Base-by-base conservation (phyloP, 2,888 invertebrate species). In the Euplagia quadripunctaria region DNA sequence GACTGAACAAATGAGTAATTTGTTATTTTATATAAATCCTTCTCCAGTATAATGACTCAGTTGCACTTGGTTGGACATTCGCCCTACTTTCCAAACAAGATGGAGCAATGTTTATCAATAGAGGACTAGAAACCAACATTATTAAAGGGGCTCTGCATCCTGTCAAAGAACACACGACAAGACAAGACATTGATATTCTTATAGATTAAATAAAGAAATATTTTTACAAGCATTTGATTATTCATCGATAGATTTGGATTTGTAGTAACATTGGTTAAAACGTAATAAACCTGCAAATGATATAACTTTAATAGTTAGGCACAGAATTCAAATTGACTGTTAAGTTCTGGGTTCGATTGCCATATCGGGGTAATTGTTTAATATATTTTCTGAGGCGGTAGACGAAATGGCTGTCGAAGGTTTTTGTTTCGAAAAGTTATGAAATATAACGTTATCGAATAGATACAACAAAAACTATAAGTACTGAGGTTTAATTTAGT, bases 1-100 rank as follows among this genome's bases (percentile, higher is more conserved):
- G 70, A 74, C 64, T 70, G 78, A 72, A 75, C 70, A 77, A 75
- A 79, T 85, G 82, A 82, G 74, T 84, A 79, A 80, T 77, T 78
- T 79, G 77, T 81, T 82, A 65, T 80, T 74, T 74, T 77, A 74
- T 76, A 75, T 74, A 75, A 77, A 73, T 79, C 72, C 76, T 75
- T 77, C 49, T 9, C 69, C 72, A 76, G 76, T 72, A 73, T 74
- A 78, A 76, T 74, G 79, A 78, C 64, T 69, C 67, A 74, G 51
- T 75, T 78, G 77, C 69, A 73, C 79, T 82, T 74, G 72, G 70
- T 64, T 71, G 52, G 64, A 61, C 41, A 71, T 67, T 70, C 72
- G 77, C 64, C 80, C 82, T 76, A 75, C 41, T 69, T 75, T 68
- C 0, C 16, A 46, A 61, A 52, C 31, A 52, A 61, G 31, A 61